Conservation (phyloP, 2,888 invertebrate species). For the Vandiemenella viatica region DNA sequence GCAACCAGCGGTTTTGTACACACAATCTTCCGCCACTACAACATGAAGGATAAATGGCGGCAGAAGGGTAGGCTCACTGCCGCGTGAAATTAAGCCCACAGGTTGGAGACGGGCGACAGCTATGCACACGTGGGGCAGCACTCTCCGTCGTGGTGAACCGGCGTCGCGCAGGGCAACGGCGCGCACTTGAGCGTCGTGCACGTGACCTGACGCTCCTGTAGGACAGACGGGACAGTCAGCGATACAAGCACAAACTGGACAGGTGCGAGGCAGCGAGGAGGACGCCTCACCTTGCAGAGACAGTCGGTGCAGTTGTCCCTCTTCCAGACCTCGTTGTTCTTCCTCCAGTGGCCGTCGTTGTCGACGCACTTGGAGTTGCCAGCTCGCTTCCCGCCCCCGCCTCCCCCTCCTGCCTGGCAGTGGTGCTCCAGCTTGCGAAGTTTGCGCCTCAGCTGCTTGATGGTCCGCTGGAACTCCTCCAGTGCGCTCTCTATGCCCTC, state of each 20-base stretch:
- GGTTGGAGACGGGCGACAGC: no score
- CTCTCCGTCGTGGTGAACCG: conserved; percentile 27
- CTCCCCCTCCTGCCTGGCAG: conserved; percentile 19
- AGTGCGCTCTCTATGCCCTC: conserved; percentile 39
- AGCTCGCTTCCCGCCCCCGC: conserved; percentile 18
- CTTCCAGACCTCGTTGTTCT: conserved; percentile 34
- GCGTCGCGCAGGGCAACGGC: conserved; percentile 26
- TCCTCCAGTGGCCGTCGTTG: conserved; percentile 27
- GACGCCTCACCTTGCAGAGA: conserved; percentile 29
- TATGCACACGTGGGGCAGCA: conserved; percentile 31
- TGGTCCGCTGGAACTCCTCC: conserved; percentile 34
- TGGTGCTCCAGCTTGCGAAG: conserved; percentile 29
- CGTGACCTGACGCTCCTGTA: conserved; percentile 29
- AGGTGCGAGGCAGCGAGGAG: no score
- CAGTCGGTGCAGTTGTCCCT: conserved; percentile 34
- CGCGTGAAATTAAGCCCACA: no score
- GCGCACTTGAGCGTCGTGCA: conserved; percentile 32
- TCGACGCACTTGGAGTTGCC: conserved; percentile 28
- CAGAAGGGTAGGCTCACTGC: no score
- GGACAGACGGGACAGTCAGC: neutral
- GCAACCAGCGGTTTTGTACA: no score
- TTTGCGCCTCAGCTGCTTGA: conserved; percentile 36
- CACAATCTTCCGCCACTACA: no score
- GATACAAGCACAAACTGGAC: no score
- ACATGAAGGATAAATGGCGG: no score